Base-by-base conservation (phyloP, 2,797 vertebrate genomes). In the Semaprochilodus insignis region DNA sequence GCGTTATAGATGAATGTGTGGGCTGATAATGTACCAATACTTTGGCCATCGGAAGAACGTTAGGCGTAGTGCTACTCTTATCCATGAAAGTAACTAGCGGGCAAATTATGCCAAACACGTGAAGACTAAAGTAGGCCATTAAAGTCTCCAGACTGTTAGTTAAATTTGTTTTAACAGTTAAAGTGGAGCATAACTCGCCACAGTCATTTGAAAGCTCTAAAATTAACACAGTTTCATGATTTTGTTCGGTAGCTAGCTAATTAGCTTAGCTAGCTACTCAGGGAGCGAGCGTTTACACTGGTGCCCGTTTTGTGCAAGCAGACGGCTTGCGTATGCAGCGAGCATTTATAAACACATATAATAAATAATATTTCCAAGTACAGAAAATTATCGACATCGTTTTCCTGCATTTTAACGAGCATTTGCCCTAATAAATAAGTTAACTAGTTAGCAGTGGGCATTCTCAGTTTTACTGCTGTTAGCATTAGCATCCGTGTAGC, bases 81-180 rank as follows among this genome's bases (percentile, higher is more conserved):
- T 23, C 21, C 70, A 34, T 19, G 16, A n/a, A 21, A 15, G 48
- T 4, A 51, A 36, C 10, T 63, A 74, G 21, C 78, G 27, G 0
- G 44, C 21, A 23, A 57, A 36, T 59, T 21, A 66, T 59, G 27
- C 34, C 17, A 52, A 67, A 69, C 76, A 55, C 25, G 36, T 57
- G 51, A 66, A 83, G 52, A 65, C 78, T 80, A 31, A 15, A 6
- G 31, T 65, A 71, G 57, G 66, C 63, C 71, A 51, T n/a, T 23
- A 74, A 60, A 75, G 52, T 76, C 65, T n/a, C 19, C 10, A 44
- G 17, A 16, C 66, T 23, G 16, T 44, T 44, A 6, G 13, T 1
- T 25, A 27, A 40, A 69, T 17, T 13, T 21, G 36, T 67, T 19
- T n/a, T 0, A 40, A 15, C 44, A 13, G 44, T 48, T 48, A 63